Percentiles rank a stretch among this genome's conserved stretches.
Evolutionary conservation across 2,113 vertebrate genomes (phyloP).

Genomic region (Megaleporinus macrocephalus): DNA sequence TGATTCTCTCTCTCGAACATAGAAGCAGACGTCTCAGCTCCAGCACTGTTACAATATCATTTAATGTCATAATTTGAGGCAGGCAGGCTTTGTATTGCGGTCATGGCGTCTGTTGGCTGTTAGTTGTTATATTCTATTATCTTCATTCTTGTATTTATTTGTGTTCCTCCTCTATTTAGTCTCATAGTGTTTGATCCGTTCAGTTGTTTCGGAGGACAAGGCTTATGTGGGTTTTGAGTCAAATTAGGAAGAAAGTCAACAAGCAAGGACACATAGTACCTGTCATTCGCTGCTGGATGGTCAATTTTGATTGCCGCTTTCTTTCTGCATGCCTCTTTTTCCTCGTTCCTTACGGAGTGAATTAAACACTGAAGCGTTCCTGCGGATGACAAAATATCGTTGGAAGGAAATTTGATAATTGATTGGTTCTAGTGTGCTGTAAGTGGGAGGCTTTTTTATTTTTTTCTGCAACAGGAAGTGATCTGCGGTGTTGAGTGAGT

Average conservation of each 20-base stretch:
- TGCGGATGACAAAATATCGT: conserved; percentile 78
- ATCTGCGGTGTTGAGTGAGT: conserved; percentile 98
- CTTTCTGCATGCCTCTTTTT: conserved; percentile 34
- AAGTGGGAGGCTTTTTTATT: conserved; percentile 88
- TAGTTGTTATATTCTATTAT: not conserved
- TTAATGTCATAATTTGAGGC: conserved; percentile 2
- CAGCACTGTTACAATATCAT: not conserved
- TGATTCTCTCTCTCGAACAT: conserved; percentile 20
- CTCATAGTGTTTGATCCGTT: not conserved
- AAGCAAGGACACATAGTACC: not conserved
- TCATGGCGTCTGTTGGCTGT: conserved; percentile 1
- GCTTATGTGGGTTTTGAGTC: not conserved
- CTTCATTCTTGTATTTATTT: conserved; percentile 11
- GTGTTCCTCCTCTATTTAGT: not conserved
- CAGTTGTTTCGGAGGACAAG: not conserved
- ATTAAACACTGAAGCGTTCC: conserved; percentile 65
- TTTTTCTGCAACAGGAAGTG: conserved; percentile 94
- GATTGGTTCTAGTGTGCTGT: conserved; percentile 93
- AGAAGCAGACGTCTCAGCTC: not conserved
- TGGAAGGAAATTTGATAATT: conserved; percentile 87
- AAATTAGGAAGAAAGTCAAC: not conserved
- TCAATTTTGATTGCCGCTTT: not conserved
- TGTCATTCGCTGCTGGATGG: not conserved
- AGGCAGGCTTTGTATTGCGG: not conserved
- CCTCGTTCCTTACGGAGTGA: conserved; percentile 57